A percentile compares a stretch with the other conserved stretches of the same genome.
phyloP scores from a whole-genome alignment of 2,888 invertebrate species.

The Drosophila nigricruria region DNA sequence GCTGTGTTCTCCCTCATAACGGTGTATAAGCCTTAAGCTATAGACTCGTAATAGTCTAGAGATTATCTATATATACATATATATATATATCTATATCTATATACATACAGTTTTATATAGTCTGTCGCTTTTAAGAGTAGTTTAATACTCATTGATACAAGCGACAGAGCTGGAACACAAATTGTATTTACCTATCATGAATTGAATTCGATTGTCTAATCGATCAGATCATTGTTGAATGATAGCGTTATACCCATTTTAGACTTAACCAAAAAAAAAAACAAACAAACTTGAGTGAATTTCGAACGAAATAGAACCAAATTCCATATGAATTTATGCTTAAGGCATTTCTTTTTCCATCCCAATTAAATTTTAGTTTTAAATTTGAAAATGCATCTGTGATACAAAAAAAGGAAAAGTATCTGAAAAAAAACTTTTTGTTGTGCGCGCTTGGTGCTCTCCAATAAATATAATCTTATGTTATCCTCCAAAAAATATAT shows the following conservation, averaged over 20 bases:
- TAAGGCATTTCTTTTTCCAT: too few relatives aligned
- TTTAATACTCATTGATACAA: not conserved
- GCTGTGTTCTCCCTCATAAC: conserved; percentile 4
- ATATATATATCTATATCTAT: not conserved
- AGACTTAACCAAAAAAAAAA: not conserved
- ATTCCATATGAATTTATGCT: not conserved
- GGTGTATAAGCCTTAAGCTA: too few relatives aligned
- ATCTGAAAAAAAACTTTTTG: conserved; percentile 6
- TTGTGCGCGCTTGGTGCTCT: not conserved
- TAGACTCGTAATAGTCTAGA: not conserved
- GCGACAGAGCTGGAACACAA: conserved; percentile 3
- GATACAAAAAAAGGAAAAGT: conserved; percentile 3
- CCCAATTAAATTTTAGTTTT: not conserved
- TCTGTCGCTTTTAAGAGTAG: conserved; percentile 15
- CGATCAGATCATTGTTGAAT: not conserved
- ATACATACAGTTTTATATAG: not conserved
- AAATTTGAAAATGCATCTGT: conserved; percentile 12
- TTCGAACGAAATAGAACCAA: conserved; percentile 9
- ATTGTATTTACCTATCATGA: not conserved
- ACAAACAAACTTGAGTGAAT: not conserved
- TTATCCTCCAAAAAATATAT: not conserved
- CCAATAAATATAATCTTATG: not conserved
- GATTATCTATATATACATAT: not conserved
- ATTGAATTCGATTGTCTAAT: not conserved
- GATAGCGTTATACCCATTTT: conserved; percentile 1